Evolutionary conservation across 2,888 invertebrate genomes (phyloP).

Genomic region (Xylophagus ater): DNA sequence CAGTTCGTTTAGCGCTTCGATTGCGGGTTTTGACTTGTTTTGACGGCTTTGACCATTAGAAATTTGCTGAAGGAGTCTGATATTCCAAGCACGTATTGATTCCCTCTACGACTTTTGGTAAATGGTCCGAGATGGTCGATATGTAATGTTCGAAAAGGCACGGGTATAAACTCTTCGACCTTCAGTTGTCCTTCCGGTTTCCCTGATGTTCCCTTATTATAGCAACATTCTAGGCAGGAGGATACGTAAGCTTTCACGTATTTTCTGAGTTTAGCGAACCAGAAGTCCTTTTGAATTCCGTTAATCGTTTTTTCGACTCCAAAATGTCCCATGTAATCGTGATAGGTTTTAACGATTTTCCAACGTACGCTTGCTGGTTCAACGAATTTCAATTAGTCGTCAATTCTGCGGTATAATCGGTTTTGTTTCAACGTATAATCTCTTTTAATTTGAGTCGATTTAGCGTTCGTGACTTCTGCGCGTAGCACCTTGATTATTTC

Average conservation of each 20-base stretch:
- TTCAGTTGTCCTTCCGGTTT: constrained; percentile 9
- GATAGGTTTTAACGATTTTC: constrained; percentile 9
- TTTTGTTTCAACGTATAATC: neutral
- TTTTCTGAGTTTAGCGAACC: constrained; percentile 10
- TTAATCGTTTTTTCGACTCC: constrained; percentile 11
- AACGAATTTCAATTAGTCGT: neutral
- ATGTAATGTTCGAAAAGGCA: constrained; percentile 4
- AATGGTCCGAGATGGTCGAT: constrained; percentile 9
- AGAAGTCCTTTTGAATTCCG: constrained; percentile 9
- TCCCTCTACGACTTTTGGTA: constrained; percentile 5
- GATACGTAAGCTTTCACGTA: constrained; percentile 12
- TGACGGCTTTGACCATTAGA: constrained; percentile 9
- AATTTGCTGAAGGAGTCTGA: constrained; percentile 8
- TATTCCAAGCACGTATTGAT: constrained; percentile 1
- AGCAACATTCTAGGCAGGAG: constrained; percentile 14
- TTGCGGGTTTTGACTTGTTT: constrained; percentile 7
- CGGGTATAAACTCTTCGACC: constrained; percentile 14
- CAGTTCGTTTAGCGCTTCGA: constrained; percentile 7
- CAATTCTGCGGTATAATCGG: constrained; percentile 1
- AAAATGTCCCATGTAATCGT: constrained; percentile 14
- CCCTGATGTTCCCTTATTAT: constrained; percentile 5
- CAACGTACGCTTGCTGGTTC: neutral
- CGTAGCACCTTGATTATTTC: neutral
- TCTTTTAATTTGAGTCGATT: neutral
- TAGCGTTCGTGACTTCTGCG: neutral